Percentiles rank a stretch among this genome's conserved stretches.
phyloP scores from a whole-genome alignment of 92 coral and sea anemone genomes.

The Epizoanthus illoricatus region DNA sequence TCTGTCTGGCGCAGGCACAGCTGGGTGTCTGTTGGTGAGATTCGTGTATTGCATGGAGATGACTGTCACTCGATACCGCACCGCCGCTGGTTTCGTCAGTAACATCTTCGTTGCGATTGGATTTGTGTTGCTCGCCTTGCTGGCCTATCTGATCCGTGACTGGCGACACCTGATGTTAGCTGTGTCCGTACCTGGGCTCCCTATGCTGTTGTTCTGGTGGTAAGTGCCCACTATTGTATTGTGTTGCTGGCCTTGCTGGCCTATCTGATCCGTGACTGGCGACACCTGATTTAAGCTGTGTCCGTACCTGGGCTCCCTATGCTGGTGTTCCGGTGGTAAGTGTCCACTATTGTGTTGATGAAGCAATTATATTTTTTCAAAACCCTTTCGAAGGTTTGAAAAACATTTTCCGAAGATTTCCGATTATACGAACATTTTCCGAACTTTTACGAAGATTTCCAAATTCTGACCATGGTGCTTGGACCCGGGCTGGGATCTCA shows the following conservation, averaged over 20 bases:
- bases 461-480: too few species aligned
- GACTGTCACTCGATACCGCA: slow-evolving; percentile 63
- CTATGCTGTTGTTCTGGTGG: slow-evolving; percentile 66
- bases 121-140: slow-evolving; percentile 55
- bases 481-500: too few species aligned
- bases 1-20: slow-evolving; percentile 64
- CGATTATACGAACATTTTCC: too few species aligned
- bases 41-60: slow-evolving; percentile 81
- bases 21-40: slow-evolving; percentile 67
- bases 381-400: too few species aligned
- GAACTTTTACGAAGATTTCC: too few species aligned
- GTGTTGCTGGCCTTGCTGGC: slow-evolving; percentile 61
- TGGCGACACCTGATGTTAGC: slow-evolving; percentile 70
- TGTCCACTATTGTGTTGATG: too few species aligned
- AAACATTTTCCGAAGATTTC: too few species aligned
- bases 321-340: slow-evolving; percentile 69
- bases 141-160: slow-evolving; percentile 72
- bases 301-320: slow-evolving; percentile 62
- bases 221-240: slow-evolving; percentile 27
- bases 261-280: slow-evolving; percentile 71
- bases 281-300: slow-evolving; percentile 61
- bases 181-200: slow-evolving; percentile 60
- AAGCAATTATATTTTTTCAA: too few species aligned
- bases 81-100: slow-evolving; percentile 74
- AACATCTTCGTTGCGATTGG: slow-evolving; percentile 74